phyloP scores from a whole-genome alignment of 2,888 invertebrate genomes.

The Resseliella maxima region DNA sequence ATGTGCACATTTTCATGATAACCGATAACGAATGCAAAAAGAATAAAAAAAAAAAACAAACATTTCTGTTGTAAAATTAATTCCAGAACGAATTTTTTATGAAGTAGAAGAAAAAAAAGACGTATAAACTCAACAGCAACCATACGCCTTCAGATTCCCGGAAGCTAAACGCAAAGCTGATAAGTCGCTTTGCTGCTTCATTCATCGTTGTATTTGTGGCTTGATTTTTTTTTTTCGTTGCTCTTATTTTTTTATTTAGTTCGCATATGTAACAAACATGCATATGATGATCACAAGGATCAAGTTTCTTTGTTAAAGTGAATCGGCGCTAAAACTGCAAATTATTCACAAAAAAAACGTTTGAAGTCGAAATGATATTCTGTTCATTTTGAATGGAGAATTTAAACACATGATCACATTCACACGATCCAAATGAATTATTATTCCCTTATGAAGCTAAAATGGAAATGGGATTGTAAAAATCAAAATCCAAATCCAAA shows the following conservation, averaged over 20 bases:
- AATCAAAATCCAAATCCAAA: too few species aligned
- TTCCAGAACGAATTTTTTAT: not conserved
- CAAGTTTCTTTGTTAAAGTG: not conserved
- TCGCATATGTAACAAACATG: not conserved
- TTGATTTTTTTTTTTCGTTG: not conserved
- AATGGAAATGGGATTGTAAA: too few species aligned
- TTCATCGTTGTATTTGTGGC: constrained; percentile 17
- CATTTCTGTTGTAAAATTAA: constrained; percentile 31
- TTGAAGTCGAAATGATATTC: too few species aligned
- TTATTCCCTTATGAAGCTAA: too few species aligned
- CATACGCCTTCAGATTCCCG: constrained; percentile 44
- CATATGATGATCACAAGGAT: not conserved
- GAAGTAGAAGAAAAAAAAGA: not conserved
- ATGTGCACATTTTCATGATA: not conserved
- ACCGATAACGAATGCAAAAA: not conserved
- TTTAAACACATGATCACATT: too few species aligned
- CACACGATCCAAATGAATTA: too few species aligned
- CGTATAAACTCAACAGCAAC: not conserved
- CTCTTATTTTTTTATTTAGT: not conserved
- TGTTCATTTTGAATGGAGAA: too few species aligned
- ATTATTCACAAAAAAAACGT: not conserved
- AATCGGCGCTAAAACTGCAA: not conserved
- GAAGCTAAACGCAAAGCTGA: constrained; percentile 30
- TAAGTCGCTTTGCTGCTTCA: constrained; percentile 31
- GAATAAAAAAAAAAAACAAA: too few species aligned